Percentiles rank a stretch among this genome's conserved stretches.
Evolutionary conservation across 2,113 vertebrate species (phyloP).

Genomic region (Callipepla californica): DNA sequence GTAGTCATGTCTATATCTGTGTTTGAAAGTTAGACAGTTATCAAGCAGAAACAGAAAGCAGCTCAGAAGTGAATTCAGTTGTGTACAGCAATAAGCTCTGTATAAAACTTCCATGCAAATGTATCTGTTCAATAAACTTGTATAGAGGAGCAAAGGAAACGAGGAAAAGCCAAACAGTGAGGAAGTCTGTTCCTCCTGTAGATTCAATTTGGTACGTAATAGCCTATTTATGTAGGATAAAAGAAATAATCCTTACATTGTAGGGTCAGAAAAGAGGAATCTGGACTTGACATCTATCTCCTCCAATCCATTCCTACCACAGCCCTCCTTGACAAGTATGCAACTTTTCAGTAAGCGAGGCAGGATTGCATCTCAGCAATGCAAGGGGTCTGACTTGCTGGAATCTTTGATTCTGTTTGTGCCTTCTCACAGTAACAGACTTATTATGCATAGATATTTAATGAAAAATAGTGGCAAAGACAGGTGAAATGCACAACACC

Average conservation of each 20-base stretch:
- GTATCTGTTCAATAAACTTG: neutral
- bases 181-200: neutral
- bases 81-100: neutral
- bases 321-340: neutral
- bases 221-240: neutral
- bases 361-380: neutral
- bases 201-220: neutral
- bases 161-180: neutral
- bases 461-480: neutral
- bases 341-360: neutral
- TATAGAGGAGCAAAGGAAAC: neutral
- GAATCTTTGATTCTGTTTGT: neutral
- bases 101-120: neutral
- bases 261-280: neutral
- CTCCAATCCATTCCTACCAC: neutral
- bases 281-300: neutral
- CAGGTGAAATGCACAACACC: neutral
- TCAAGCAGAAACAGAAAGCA: neutral
- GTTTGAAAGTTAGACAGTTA: neutral
- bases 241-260: neutral
- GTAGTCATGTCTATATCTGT: too few species aligned
- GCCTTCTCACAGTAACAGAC: neutral
- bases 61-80: neutral
- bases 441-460: neutral
- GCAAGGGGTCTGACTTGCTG: accelerated